Evolutionary conservation across 2,113 vertebrate species (phyloP), one percentile per base, ranked within the genome.

Genomic region (Cairina moschata): DNA sequence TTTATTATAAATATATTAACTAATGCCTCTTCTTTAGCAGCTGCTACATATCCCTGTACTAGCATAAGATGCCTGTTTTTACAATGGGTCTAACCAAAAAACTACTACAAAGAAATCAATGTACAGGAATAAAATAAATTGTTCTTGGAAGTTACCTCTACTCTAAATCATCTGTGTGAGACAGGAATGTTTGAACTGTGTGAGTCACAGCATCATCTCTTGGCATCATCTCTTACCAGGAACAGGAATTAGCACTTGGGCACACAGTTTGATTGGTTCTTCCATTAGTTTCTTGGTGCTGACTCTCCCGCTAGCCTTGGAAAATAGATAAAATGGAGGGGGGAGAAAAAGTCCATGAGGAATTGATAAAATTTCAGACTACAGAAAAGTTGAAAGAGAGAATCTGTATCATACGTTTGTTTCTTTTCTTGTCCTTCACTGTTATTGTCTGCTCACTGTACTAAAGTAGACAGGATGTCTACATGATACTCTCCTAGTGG

Each of bases 401-500:
- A 81, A 68, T 32, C 52, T 25, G 0, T 46, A 2, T 67, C 72
- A 52, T 36, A 52, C n/a, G 22, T 23, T 59, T 65, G 38, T 85
- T 82, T 34, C 48, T 40, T 54, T 79, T 65, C 26, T 66, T 22
- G 75, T 86, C 59, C 46, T 72, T 36, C 21, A 0, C 16, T 38
- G 26, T 25, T 59, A 3, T 36, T 60, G 14, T 75, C 48, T 75
- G 29, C 52, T 86, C 21, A 3, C 34, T 63, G 2, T 22, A 40
- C 13, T n/a, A 20, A 5, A 29, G 11, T 0, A 17, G 48, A 13
- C 0, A 16, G 48, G 32, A 2, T 63, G 20, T 58, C 21, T 52
- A 6, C 28, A 22, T 6, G 60, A 1, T 16, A 22, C 21, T 63
- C 44, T 46, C 66, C 8, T 11, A 28, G 84, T 10, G 63, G 40